These are phyloP conservation scores for Hirtodrosophila confusa DNA, from an alignment of 2,888 invertebrate genomes.

Conservation along the genomic window DNA sequence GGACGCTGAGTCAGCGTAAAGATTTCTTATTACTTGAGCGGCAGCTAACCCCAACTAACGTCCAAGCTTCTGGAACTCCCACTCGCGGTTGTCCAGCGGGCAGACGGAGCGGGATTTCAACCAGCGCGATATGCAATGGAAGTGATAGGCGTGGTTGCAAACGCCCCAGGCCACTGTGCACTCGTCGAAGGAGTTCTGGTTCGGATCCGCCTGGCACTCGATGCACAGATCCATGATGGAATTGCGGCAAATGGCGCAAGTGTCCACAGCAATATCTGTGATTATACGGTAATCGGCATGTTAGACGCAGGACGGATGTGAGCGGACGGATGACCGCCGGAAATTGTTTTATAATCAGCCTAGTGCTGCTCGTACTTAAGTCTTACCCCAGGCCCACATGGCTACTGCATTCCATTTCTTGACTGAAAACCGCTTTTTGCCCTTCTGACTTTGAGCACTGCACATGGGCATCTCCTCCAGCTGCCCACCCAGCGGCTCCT, in stretches of 20 bases:
- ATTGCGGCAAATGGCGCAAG: slow-evolving; percentile 57
- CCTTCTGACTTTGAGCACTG: slow-evolving; percentile 31
- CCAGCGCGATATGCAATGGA: slow-evolving; percentile 99
- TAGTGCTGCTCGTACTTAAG: slow-evolving; percentile 23
- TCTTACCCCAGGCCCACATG: slow-evolving; percentile 95
- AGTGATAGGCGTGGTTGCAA: slow-evolving; percentile 99
- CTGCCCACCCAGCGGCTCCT: background rate
- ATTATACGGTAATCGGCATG: no score
- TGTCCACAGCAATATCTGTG: slow-evolving; percentile 86
- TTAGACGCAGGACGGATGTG: background rate
- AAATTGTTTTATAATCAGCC: slow-evolving; percentile 65
- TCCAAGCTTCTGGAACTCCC: slow-evolving; percentile 99
- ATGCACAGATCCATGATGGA: slow-evolving; percentile 56
- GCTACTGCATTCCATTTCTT: slow-evolving; percentile 99
- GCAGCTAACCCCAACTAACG: slow-evolving; percentile 48
- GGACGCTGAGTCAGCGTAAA: slow-evolving; percentile 60
- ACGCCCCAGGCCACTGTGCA: slow-evolving; percentile 99
- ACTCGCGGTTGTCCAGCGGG: slow-evolving; percentile 99
- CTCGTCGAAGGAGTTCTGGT: slow-evolving; percentile 96
- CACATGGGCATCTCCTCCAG: slow-evolving; percentile 45
- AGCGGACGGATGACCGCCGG: slow-evolving; percentile 22
- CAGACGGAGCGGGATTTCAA: slow-evolving; percentile 99
- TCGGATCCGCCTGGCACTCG: slow-evolving; percentile 82
- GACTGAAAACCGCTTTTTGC: slow-evolving; percentile 95
- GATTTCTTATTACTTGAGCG: slow-evolving; percentile 49